Conservation (phyloP, 1,140 invertebrate species). For the Parapsyche elsis region DNA sequence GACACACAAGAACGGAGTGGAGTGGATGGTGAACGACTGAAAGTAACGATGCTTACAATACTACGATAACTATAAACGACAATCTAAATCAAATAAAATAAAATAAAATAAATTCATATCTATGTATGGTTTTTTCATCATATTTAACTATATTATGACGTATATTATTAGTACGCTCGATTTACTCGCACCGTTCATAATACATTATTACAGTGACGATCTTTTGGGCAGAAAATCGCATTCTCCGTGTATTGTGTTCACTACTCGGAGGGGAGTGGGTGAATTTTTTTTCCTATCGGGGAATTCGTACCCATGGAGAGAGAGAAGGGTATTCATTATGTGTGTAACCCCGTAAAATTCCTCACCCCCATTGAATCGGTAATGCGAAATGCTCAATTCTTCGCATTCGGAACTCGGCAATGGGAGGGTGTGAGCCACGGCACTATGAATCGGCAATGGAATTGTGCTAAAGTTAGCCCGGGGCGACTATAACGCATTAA, state of each 20-base stretch:
- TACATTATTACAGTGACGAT: constrained; percentile 16
- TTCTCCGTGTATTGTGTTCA: background rate
- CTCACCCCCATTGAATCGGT: constrained; percentile 46
- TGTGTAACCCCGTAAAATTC: constrained; percentile 53
- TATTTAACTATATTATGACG: no score
- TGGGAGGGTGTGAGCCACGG: background rate
- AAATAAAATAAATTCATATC: no score
- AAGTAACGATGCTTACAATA: no score
- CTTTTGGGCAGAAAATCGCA: background rate
- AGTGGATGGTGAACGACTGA: no score
- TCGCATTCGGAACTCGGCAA: constrained; percentile 3
- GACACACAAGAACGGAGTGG: no score
- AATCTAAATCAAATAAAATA: no score
- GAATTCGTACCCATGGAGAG: constrained; percentile 1
- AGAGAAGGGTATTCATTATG: constrained; percentile 50
- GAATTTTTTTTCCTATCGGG: constrained; percentile 29
- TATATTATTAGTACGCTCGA: background rate
- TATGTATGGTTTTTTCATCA: no score
- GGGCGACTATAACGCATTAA: constrained; percentile 29
- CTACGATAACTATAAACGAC: no score
- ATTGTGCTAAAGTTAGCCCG: background rate
- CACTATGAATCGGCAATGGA: background rate
- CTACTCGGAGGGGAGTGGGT: background rate
- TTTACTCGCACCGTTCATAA: background rate
- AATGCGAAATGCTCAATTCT: constrained; percentile 46